Conservation (phyloP, 1,140 invertebrate species). For the Wiebesia pumilae region DNA sequence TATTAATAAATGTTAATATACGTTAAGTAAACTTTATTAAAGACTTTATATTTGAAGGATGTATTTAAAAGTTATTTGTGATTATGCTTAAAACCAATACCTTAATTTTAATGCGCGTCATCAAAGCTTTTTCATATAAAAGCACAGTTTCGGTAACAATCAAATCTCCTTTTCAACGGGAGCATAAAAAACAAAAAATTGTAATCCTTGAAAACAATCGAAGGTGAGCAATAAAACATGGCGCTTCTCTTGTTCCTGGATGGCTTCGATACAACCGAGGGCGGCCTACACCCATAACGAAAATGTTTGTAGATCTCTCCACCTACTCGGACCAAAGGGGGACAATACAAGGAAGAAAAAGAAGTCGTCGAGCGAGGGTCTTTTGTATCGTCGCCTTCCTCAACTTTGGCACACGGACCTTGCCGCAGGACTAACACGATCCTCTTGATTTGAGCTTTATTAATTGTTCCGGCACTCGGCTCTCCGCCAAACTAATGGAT, state of each 20-base stretch:
- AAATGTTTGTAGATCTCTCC: conserved; percentile 38
- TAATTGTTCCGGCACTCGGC: conserved; percentile 40
- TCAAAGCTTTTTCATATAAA: no score
- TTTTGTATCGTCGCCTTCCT: not conserved
- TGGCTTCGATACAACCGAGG: not conserved
- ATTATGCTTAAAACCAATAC: no score
- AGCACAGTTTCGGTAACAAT: no score
- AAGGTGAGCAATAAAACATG: conserved; percentile 18
- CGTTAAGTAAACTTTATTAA: no score
- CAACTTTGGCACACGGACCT: not conserved
- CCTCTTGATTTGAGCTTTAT: conserved; percentile 50
- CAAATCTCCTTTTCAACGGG: not conserved
- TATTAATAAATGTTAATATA: no score
- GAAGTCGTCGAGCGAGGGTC: not conserved
- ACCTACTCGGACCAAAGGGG: conserved; percentile 7
- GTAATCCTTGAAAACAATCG: not conserved
- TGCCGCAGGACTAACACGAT: conserved; percentile 36
- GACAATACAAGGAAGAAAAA: conserved; percentile 1
- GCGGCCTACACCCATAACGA: not conserved
- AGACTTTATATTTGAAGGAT: no score
- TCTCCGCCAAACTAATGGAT: conserved; percentile 46
- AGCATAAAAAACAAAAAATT: not conserved
- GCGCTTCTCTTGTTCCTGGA: not conserved
- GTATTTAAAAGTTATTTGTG: no score
- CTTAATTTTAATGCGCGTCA: no score